phyloP scores from a whole-genome alignment of 1,140 invertebrate species.

The Neodiprion fabricii region DNA sequence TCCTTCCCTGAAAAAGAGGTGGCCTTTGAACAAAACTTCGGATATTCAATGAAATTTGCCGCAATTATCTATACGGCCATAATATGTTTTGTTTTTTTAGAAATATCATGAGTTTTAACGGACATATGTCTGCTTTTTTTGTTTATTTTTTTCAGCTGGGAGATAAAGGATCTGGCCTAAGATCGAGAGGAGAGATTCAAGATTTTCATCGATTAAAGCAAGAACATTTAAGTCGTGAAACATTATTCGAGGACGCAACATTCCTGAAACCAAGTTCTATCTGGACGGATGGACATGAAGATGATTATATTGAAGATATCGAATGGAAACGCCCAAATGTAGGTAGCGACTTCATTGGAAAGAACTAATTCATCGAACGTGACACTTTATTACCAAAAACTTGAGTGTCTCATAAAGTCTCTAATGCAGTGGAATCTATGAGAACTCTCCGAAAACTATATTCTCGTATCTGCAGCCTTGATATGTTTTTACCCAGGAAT shows the following conservation, averaged over 20 bases:
- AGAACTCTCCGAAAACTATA: background rate
- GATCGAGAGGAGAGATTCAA: conserved; percentile 66
- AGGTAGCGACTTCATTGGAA: conserved; percentile 35
- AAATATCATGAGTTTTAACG: no score
- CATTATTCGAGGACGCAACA: conserved; percentile 87
- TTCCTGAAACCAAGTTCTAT: conserved; percentile 83
- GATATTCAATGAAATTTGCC: no score
- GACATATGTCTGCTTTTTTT: no score
- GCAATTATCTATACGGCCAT: no score
- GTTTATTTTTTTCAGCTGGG: conserved; percentile 67
- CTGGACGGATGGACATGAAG: conserved; percentile 77
- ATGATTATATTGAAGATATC: conserved; percentile 51
- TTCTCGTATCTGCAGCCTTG: no score
- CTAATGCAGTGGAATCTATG: background rate
- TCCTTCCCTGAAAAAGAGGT: no score
- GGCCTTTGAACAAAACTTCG: no score
- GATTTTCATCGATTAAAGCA: conserved; percentile 77
- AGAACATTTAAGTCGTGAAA: conserved; percentile 72
- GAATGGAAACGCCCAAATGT: conserved; percentile 85
- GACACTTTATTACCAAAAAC: background rate
- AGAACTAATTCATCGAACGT: background rate
- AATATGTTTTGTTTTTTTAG: no score
- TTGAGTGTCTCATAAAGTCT: background rate
- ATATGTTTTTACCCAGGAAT: background rate
- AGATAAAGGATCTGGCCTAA: conserved; percentile 69